These are phyloP conservation scores for Catostomus latipinnis DNA, from an alignment of 2,797 vertebrate species.

Conservation along the genomic window DNA sequence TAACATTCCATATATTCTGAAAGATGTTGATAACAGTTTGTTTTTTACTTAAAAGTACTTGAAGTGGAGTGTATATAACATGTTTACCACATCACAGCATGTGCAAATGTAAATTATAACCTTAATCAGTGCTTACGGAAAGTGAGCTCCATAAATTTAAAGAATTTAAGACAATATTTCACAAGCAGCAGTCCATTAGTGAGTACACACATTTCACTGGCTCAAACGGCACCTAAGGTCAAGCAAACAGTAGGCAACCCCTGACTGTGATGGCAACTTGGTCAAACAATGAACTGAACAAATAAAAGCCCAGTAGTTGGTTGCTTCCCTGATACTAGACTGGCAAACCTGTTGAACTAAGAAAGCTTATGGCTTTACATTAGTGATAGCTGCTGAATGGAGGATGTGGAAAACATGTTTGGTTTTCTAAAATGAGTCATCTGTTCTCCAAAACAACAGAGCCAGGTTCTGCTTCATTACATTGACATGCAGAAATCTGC, in stretches of 20 bases:
- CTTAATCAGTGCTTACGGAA: not conserved
- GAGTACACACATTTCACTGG: not conserved
- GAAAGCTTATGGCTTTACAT: not conserved
- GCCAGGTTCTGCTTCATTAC: not conserved
- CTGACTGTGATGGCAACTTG: not conserved
- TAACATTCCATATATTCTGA: slow-evolving; percentile 20
- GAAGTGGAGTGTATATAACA: not conserved
- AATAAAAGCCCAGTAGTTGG: not conserved
- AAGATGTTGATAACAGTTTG: not conserved
- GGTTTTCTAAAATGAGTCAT: not conserved
- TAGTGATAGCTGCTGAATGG: not conserved
- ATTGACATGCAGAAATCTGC: not conserved
- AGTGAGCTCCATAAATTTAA: not conserved
- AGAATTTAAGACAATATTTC: not conserved
- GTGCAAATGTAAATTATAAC: not conserved
- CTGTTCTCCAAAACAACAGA: slow-evolving; percentile 8
- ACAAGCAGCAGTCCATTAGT: not conserved
- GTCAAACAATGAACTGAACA: not conserved
- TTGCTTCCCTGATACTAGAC: not conserved
- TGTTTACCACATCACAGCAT: not conserved
- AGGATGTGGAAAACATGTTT: slow-evolving; percentile 1
- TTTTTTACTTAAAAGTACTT: not conserved
- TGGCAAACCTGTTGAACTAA: no score
- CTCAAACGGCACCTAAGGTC: not conserved
- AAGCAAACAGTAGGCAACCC: not conserved